These are phyloP conservation scores for Scolanthus callimorphus DNA, from an alignment of 92 coral and sea anemone species.

Conservation along the genomic window DNA sequence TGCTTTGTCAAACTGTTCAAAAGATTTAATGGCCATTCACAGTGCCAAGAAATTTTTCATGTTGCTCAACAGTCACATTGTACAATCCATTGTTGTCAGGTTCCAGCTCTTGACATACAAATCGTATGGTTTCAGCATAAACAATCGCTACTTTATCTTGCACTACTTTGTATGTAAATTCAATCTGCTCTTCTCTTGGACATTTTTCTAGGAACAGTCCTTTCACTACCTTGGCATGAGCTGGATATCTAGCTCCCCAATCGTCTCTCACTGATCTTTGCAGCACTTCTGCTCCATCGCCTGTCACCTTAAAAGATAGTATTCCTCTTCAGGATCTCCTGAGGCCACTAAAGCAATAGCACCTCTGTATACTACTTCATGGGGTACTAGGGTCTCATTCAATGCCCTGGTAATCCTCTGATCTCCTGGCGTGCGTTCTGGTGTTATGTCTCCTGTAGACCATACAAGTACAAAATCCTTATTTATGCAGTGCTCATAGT, in stretches of 20 bases:
- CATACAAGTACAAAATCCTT: conserved; percentile 1
- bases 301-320: conserved; percentile 6
- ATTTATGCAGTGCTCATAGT: neutral
- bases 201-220: conserved; percentile 7
- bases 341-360: conserved; percentile 5
- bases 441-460: neutral
- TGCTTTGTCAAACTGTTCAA: no score
- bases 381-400: neutral
- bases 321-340: conserved; percentile 8
- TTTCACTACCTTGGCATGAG: conserved; percentile 4
- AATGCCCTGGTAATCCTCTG: conserved; percentile 15
- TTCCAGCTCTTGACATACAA: conserved; percentile 13
- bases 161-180: no score
- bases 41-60: conserved; percentile 12
- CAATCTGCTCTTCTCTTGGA: no score
- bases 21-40: no score
- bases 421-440: conserved; percentile 11
- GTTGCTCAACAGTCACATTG: neutral
- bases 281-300: neutral
- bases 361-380: conserved; percentile 7
- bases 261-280: neutral
- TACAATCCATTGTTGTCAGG: neutral
- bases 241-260: conserved; percentile 11
- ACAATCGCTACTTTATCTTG: neutral
- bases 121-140: conserved; percentile 8